phyloP scores from a whole-genome alignment of 2,797 vertebrate genomes.

The Sebastes nivosus region DNA sequence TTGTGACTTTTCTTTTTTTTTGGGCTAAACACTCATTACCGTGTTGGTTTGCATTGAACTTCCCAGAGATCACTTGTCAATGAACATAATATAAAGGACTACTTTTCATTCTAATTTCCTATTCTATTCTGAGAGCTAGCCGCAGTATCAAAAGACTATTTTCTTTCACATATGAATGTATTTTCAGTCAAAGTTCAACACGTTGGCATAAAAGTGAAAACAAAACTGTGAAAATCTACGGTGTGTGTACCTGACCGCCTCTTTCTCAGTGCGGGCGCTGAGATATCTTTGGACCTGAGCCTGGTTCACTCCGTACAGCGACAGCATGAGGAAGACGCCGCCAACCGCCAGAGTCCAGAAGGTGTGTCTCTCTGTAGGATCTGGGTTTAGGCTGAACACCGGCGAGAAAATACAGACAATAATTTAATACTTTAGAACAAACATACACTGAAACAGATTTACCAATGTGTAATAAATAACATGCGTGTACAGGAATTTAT shows the following conservation, averaged over 20 bases:
- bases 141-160: neutral
- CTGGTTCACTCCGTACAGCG: conserved; percentile 95
- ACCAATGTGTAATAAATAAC: neutral
- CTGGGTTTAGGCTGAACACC: conserved; percentile 86
- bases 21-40: neutral
- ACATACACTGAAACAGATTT: neutral
- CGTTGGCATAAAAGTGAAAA: neutral
- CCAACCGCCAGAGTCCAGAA: conserved; percentile 94
- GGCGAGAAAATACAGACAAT: neutral
- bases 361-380: conserved; percentile 91
- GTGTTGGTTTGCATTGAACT: neutral
- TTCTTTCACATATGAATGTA: neutral
- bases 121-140: too few species aligned
- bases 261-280: conserved; percentile 88
- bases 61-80: neutral
- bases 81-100: too few species aligned
- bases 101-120: too few species aligned
- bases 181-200: neutral
- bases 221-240: neutral
- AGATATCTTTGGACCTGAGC: conserved; percentile 96
- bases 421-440: neutral
- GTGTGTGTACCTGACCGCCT: conserved; percentile 80
- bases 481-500: neutral
- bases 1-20: neutral
- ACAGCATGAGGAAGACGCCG: conserved; percentile 94